Evolutionary conservation across 2,888 invertebrate species (phyloP), one percentile per base, ranked within the genome.

Genomic region (Rhingia campestris): DNA sequence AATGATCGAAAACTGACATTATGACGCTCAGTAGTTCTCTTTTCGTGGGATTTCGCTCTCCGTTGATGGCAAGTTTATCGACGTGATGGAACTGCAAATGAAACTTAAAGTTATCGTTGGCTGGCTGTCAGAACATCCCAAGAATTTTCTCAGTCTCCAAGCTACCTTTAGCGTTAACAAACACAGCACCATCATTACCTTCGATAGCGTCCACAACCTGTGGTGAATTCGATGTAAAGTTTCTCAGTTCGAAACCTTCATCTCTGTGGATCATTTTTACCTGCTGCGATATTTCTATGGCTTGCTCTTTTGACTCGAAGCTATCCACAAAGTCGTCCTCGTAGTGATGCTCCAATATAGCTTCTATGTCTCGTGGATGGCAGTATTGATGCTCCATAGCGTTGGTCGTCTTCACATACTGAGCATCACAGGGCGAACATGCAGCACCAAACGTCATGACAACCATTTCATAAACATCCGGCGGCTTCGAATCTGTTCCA

Each of bases 301-400:
- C 81, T 49, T 79, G 39, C 51, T 10, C 54, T 37, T 33, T 73
- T 75, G 43, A 75, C 67, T 47, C 14, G 3, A 47, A 47, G 2
- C 45, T 47, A 35, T 85, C 79, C 4, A 86, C 73, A 35, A 81
- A 79, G 9, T 86, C 86, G 32, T 86, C 86, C 6, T 84, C 69
- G 7, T 12, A 45, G 12, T 74, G 56, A 41, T 69, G 47, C 0
- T 86, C 54, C 22, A 51, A 35, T 41, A 81, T 77, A 4, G 79
- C 58, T 41, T 81, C 64, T 2, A 86, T 37, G 9, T 66, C 86
- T 6, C 81, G 72, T 1, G 59, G 39, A 39, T 86, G n/a, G 35
- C n/a, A 41, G 1, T n/a, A 14, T 7, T 22, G n/a, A 9, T 64
- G 56, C 2, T 56, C 56, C 14, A 56, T 7, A 1, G 56, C 56